phyloP scores from a whole-genome alignment of 1,140 invertebrate species.

The Lasioglossum baleicum region DNA sequence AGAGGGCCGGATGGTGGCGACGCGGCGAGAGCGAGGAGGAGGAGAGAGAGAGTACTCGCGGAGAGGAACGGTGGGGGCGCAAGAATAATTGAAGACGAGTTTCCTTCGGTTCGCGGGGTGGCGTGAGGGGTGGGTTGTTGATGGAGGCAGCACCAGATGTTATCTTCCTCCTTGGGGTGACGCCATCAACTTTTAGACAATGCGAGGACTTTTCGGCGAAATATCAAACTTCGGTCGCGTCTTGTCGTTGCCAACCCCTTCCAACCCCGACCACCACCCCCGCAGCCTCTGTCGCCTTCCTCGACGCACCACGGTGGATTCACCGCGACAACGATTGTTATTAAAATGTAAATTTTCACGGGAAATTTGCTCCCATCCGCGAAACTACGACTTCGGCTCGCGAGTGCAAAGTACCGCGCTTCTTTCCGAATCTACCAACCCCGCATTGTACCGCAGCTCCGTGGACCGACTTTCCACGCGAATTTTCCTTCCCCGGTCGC shows the following conservation, averaged over 20 bases:
- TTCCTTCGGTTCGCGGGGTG: conserved; percentile 69
- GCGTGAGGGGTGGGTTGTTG: conserved; percentile 71
- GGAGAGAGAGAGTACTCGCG: neutral
- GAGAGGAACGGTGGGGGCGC: conserved; percentile 60
- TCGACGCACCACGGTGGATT: no score
- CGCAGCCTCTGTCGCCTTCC: no score
- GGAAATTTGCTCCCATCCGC: conserved; percentile 56
- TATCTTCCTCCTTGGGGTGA: conserved; percentile 76
- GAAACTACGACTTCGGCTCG: no score
- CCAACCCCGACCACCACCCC: no score
- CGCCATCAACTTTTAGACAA: conserved; percentile 78
- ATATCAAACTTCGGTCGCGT: conserved; percentile 74
- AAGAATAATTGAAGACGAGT: conserved; percentile 79
- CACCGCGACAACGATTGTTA: conserved; percentile 57
- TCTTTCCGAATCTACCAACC: no score
- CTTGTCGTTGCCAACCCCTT: conserved; percentile 46
- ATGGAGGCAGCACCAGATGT: conserved; percentile 78
- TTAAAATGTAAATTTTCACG: conserved; percentile 66
- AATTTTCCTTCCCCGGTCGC: no score
- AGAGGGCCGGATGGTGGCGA: conserved; percentile 72
- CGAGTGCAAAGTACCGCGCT: no score
- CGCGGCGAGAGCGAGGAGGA: conserved; percentile 50
- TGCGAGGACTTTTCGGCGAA: conserved; percentile 77
- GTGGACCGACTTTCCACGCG: no score
- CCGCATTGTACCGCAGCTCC: no score